Percentiles rank a stretch among this genome's conserved stretches.
Evolutionary conservation across 2,888 invertebrate genomes (phyloP).

Genomic region (Formica aserva): DNA sequence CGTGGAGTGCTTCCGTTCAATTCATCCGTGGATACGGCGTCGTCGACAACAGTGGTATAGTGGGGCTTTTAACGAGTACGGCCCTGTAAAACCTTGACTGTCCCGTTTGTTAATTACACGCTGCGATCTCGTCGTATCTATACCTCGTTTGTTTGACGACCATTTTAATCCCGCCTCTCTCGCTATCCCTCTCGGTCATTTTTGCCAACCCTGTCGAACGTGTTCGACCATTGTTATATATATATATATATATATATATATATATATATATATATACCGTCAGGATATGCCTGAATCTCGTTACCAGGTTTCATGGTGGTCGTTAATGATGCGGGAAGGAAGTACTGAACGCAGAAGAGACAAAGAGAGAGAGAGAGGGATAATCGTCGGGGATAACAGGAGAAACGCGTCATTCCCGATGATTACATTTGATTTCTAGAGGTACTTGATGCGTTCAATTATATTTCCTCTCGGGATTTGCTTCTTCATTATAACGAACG

Average conservation of each 20-base stretch:
- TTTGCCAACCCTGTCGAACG: not conserved
- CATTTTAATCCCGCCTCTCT: constrained; percentile 18
- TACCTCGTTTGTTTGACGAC: constrained; percentile 44
- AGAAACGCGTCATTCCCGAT: constrained; percentile 43
- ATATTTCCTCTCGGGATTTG: constrained; percentile 17
- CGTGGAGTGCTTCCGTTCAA: not conserved
- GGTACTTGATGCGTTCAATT: constrained; percentile 41
- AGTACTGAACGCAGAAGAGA: constrained; percentile 21
- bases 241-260: not conserved
- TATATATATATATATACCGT: not conserved
- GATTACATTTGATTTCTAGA: constrained; percentile 67
- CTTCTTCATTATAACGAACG: constrained; percentile 38
- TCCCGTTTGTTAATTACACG: constrained; percentile 70
- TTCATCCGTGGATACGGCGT: not conserved
- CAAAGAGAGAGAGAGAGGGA: not conserved
- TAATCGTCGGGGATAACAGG: not conserved
- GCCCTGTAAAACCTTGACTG: constrained; percentile 63
- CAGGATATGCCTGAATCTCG: constrained; percentile 40
- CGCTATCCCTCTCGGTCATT: not conserved
- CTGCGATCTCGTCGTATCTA: constrained; percentile 47
- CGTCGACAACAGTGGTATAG: not conserved
- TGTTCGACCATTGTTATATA: not conserved
- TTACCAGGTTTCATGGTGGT: constrained; percentile 49
- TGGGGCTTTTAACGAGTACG: constrained; percentile 63
- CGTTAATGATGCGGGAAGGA: constrained; percentile 68